These are phyloP conservation scores for Megaceryle maxima DNA, from an alignment of 2,113 vertebrate species.

Conservation along the genomic window DNA sequence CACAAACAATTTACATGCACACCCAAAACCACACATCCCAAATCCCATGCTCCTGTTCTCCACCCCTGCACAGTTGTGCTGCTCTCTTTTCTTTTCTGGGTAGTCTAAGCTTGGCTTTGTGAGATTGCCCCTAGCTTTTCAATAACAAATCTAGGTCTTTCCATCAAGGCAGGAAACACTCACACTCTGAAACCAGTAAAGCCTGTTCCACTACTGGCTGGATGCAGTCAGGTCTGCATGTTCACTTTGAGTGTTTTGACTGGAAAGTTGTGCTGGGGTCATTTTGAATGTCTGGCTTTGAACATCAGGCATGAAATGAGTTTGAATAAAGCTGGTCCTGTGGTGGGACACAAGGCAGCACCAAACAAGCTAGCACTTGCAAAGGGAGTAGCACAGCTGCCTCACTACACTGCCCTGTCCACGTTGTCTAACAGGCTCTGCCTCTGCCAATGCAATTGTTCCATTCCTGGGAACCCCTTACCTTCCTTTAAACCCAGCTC, in stretches of 20 bases:
- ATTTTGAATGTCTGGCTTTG: neutral
- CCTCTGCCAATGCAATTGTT: neutral
- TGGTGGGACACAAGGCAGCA: neutral
- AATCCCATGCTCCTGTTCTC: constrained; percentile 20
- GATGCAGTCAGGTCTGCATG: neutral
- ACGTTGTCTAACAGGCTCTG: neutral
- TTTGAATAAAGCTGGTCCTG: neutral
- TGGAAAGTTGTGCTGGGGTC: neutral
- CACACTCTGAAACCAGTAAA: neutral
- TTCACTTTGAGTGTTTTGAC: accelerated
- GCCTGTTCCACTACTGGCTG: neutral
- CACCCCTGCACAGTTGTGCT: neutral
- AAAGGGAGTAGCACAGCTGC: neutral
- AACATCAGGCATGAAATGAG: neutral
- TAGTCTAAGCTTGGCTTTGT: neutral
- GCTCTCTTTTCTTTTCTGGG: neutral
- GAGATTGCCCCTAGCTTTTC: neutral
- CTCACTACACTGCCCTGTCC: neutral
- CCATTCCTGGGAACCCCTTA: neutral
- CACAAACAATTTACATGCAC: constrained; percentile 51
- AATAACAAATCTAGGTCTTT: neutral
- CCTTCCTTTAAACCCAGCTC: neutral
- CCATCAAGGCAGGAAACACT: neutral
- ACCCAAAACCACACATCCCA: constrained; percentile 44
- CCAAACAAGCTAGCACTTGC: neutral